Evolutionary conservation across 1,140 invertebrate genomes (phyloP).

Genomic region (Drosophila ironensis): DNA sequence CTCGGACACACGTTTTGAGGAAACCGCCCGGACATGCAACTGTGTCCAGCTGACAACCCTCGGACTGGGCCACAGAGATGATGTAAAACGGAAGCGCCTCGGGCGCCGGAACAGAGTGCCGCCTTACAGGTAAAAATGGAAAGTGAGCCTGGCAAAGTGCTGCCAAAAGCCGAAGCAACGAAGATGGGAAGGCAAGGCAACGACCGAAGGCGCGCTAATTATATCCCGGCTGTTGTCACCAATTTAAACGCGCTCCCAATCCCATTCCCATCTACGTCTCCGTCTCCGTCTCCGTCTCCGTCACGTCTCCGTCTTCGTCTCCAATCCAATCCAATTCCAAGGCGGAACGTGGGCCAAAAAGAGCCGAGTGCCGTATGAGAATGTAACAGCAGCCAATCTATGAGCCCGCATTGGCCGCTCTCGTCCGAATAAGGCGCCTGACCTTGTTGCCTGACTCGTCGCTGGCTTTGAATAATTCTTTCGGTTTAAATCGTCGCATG

Average conservation of each 20-base stretch:
- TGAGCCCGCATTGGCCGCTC: slow-evolving; percentile 46
- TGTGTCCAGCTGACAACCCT: too few species aligned
- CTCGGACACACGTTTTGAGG: too few species aligned
- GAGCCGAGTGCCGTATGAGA: slow-evolving; percentile 39
- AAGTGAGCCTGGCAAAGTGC: slow-evolving; percentile 56
- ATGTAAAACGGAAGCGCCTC: slow-evolving; percentile 77
- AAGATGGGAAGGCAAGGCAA: slow-evolving; percentile 71
- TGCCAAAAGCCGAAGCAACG: slow-evolving; percentile 47
- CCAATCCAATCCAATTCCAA: slow-evolving; percentile 41
- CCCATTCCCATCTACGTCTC: too few species aligned
- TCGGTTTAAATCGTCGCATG: slow-evolving; percentile 66
- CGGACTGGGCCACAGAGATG: too few species aligned
- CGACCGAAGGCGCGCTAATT: slow-evolving; percentile 64
- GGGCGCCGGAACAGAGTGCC: slow-evolving; percentile 17
- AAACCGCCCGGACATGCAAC: too few species aligned
- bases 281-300: too few species aligned
- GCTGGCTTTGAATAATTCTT: slow-evolving; percentile 70
- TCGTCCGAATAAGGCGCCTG: slow-evolving; percentile 62
- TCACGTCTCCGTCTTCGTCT: too few species aligned
- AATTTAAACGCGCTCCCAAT: slow-evolving; percentile 55
- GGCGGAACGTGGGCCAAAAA: slow-evolving; percentile 29
- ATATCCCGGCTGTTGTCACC: slow-evolving; percentile 47
- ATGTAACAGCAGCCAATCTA: slow-evolving; percentile 68
- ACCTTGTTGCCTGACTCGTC: slow-evolving; percentile 64
- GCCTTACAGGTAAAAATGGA: slow-evolving; percentile 72